Evolutionary conservation across 2,888 invertebrate genomes (phyloP), one percentile per base, ranked within the genome.

Genomic region (Heliconius erato): DNA sequence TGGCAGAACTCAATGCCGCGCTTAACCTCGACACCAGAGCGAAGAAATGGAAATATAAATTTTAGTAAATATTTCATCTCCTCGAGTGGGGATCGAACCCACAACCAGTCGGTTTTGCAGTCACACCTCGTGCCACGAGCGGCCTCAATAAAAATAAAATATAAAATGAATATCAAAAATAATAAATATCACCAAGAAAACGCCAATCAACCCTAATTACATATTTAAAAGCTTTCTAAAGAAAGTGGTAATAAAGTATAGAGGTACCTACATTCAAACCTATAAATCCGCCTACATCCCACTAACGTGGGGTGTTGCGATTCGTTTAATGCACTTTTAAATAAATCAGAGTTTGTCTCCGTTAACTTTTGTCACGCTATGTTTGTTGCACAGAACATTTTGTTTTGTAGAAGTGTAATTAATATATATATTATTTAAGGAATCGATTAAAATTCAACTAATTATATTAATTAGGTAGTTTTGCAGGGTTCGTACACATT

Each of bases 161-260:
- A 11, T 11, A n/a, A 63, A 63, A n/a, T 63, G 0, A 65, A 74
- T 59, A 74, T 54, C 11, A 74, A 65, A 67, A 59, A 26, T 67
- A 49, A 78, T 49, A 68, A 63, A 76, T 63, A 40, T 14, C 16
- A 63, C 63, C 16, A 16, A 16, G 16, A 40, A 63, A n/a, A 23
- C 26, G 12, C 63, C 14, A 63, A 76, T 76, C 63, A 40, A 63
- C 63, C 40, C 76, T 54, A 68, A 74, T 54, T 23, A 71, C 40
- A 78, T 40, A 78, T 77, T 81, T 78, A 81, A 81, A 65, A 78
- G 65, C 71, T 81, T 81, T 78, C 71, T 11, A 54, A 26, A 69
- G 44, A 44, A 76, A 71, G 35, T 63, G 32, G 71, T 77, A 78
- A 71, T 72, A 71, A 81, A 81, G 9, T 63, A 77, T 63, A 63